Base-by-base conservation (phyloP, 2,797 vertebrate genomes). In the Tangara arthus region DNA sequence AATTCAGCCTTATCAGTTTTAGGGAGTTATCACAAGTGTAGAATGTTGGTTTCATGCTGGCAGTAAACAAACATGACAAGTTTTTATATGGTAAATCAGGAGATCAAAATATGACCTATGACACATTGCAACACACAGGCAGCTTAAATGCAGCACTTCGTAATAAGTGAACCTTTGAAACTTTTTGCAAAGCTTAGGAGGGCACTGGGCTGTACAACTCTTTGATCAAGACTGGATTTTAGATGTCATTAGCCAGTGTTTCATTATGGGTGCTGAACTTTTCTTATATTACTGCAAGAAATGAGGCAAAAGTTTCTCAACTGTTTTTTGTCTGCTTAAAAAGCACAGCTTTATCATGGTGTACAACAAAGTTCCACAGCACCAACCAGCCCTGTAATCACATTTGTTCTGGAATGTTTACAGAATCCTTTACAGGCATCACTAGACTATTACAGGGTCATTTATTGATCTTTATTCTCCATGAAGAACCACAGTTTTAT, bases 381-480 rank as follows among this genome's bases (percentile, higher is more conserved):
- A 77, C 56, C 56, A 34, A 28, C 63, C 0, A 0, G 11, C 34
- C 61, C 75, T 92, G 78, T 94, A 88, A 90, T 85, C 34, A 24
- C 55, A 64, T 80, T 77, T 82, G 46, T 71, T 93, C 42, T 89
- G 49, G 85, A 95, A 96, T 90, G 75, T 89, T 89, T 76, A 57
- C 71, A 77, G 49, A 59, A 80, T 61, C 75, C 68, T 82, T 96
- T 96, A 94, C 73, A 87, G 90, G 85, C 77, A 90, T 84, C 66
- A 35, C 89, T 89, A 80, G 75, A 78, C 85, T 92, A 61, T 86
- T 92, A 89, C 49, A 71, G 64, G 81, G 75, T 84, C 70, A 34
- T 55, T 95, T 94, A 79, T 86, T 94, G 88, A 94, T 93, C 91
- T 59, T 95, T 65, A 87, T 60, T 63, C 84, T 89, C 37, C 24